Evolutionary conservation across 2,888 invertebrate species (phyloP).

Genomic region (Lycia hirtaria): DNA sequence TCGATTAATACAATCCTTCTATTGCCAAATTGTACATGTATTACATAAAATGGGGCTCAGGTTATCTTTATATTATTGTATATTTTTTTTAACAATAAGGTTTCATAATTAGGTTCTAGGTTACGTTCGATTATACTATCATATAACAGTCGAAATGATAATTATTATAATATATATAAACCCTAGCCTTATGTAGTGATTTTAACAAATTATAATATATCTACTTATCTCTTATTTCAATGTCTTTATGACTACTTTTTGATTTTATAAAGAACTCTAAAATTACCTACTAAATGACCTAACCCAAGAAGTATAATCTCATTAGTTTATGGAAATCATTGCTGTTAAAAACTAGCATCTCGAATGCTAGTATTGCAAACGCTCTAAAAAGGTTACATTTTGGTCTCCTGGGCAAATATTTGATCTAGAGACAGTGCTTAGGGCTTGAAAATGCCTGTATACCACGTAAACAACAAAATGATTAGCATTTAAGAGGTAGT

Average conservation of each 20-base stretch:
- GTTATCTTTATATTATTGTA: background rate
- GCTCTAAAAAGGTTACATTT: no score
- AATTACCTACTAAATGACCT: no score
- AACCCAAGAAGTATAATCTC: no score
- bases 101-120: background rate
- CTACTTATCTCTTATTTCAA: background rate
- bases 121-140: constrained; percentile 1
- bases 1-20: no score
- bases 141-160: background rate
- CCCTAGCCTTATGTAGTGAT: constrained; percentile 17
- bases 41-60: background rate
- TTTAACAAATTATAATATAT: background rate
- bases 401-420: no score
- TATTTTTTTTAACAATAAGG: background rate
- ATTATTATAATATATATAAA: background rate
- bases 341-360: no score
- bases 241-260: constrained; percentile 14
- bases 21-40: background rate
- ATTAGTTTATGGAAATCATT: no score
- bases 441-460: no score
- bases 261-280: background rate
- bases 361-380: no score
- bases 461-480: no score
- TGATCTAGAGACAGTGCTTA: no score
- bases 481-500: no score